A percentile compares a stretch with the other conserved stretches of the same genome.
These are phyloP conservation scores for Nebria salina DNA, from an alignment of 2,888 invertebrate species.

Conservation along the genomic window DNA sequence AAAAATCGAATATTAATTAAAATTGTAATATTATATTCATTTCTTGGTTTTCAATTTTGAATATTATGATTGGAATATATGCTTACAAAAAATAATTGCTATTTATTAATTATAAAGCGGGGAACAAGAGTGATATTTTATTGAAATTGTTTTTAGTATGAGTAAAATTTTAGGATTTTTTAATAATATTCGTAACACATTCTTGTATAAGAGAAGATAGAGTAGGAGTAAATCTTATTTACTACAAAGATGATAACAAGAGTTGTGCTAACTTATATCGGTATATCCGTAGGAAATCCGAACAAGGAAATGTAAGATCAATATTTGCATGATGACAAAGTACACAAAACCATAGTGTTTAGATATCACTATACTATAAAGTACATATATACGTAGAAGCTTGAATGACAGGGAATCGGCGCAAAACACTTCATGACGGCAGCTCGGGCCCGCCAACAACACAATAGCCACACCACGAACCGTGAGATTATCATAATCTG, in stretches of 20 bases:
- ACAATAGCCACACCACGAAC: constrained; percentile 38
- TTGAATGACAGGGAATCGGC: constrained; percentile 6
- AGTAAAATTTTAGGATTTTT: too few relatives aligned
- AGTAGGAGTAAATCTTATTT: constrained; percentile 13
- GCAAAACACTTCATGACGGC: constrained; percentile 30
- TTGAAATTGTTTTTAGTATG: too few relatives aligned
- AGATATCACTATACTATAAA: constrained; percentile 35
- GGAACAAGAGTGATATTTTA: too few relatives aligned
- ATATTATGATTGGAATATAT: too few relatives aligned
- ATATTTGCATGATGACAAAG: constrained; percentile 32
- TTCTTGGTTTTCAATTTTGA: too few relatives aligned
- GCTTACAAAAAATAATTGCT: too few relatives aligned
- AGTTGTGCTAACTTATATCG: constrained; percentile 17
- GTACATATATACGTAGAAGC: not conserved
- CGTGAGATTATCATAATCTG: constrained; percentile 50
- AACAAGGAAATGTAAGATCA: constrained; percentile 32
- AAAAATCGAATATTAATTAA: too few relatives aligned
- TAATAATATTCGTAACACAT: not conserved
- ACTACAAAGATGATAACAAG: not conserved
- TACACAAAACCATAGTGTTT: constrained; percentile 44
- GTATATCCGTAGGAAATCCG: constrained; percentile 21
- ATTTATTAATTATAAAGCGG: too few relatives aligned
- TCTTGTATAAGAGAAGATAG: not conserved
- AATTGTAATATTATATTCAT: too few relatives aligned
- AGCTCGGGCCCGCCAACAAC: not conserved